A percentile compares a stretch with the other conserved stretches of the same genome.
Conservation (phyloP, 2,113 vertebrate species). For the Acanthochromis polyacanthus region DNA sequence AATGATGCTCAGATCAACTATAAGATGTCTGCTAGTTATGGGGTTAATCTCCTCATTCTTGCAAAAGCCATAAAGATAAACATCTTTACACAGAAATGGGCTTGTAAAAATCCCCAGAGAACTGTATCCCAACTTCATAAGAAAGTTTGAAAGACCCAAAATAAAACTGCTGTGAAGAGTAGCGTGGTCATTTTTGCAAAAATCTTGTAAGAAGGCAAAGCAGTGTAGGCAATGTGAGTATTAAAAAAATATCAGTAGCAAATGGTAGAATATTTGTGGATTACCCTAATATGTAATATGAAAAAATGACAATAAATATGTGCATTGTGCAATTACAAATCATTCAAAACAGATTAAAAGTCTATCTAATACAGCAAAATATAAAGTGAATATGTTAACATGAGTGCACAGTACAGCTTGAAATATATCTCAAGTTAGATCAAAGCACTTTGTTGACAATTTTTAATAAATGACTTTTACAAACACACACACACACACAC, state of each 20-base stretch:
- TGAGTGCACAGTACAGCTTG: not conserved
- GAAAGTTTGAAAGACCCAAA: constrained; percentile 78
- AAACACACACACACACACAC: too few relatives aligned
- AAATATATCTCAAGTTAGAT: not conserved
- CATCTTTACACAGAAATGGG: constrained; percentile 73
- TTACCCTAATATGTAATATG: not conserved
- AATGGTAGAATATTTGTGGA: not conserved
- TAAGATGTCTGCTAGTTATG: constrained; percentile 81
- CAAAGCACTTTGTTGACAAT: not conserved
- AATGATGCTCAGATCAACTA: constrained; percentile 84
- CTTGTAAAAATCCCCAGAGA: constrained; percentile 66
- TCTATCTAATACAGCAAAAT: not conserved
- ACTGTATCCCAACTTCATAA: constrained; percentile 65
- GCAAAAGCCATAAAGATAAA: constrained; percentile 79
- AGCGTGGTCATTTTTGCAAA: constrained; percentile 45
- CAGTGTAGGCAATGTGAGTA: not conserved
- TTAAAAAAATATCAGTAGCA: not conserved
- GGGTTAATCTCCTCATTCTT: constrained; percentile 83
- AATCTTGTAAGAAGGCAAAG: constrained; percentile 30
- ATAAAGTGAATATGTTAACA: not conserved
- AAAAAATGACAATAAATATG: not conserved
- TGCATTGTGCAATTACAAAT: not conserved
- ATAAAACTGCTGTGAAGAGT: constrained; percentile 58
- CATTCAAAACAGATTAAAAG: not conserved
- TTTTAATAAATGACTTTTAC: not conserved